Base-by-base conservation (phyloP, 1,140 invertebrate genomes). In the Drosophila teissieri region DNA sequence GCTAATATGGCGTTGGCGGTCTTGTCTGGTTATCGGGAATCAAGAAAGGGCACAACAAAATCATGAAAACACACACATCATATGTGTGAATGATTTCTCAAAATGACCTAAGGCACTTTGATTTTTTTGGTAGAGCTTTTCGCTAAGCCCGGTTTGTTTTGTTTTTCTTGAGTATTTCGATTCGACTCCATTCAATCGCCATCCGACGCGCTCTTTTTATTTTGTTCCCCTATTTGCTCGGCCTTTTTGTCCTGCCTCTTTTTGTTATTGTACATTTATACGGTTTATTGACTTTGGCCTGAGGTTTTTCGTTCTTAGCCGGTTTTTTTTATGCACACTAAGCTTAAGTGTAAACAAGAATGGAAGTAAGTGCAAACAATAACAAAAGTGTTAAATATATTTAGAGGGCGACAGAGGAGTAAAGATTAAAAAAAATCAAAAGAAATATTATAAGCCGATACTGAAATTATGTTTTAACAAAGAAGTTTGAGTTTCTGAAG, bases 1-100 rank as follows among this genome's bases (percentile, higher is more conserved):
- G 81, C 78, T 88, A 85, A 88, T 88, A 75, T 78, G 78, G 82
- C 82, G 82, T 85, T 85, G 81, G 73, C 73, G 81, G 67, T 76
- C 44, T 48, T 57, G 68, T 88, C 78, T 84, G 73, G 82, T 85
- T 85, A 84, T 84, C 78, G 51, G 31, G 2, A 42, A 65, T 36
- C 45, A 63, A 64, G 31, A 64, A 78, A 57, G 54, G 27, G 36
- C 55, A 27, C 40, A 62, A 70, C 53, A 78, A 74, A 67, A 69
- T 75, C 57, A 40, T 45, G 51, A 67, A 73, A 51, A 77, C 63
- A 77, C 68, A 84, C 61, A 69, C 80, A n/a, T 22, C 36, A 45
- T 36, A 70, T 44, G 72, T 62, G 69, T 82, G 80, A 83, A 83
- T 82, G 69, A 83, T 83, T 82, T 83, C 46, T 48, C 60, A 74